Base-by-base conservation (phyloP, 2,888 invertebrate species). In the Drosophila hawaiiensis region DNA sequence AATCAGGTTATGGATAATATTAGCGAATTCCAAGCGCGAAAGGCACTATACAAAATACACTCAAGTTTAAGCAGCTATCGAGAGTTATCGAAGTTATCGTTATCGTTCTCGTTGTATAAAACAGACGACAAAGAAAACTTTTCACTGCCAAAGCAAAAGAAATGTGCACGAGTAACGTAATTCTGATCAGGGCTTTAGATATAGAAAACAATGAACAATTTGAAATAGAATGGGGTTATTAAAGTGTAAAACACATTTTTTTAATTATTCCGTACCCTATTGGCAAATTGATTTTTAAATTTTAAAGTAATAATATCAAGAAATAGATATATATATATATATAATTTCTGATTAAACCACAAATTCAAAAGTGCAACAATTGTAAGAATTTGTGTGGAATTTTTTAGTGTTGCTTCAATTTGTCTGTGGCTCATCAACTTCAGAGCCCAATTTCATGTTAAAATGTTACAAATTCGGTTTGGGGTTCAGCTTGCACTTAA, bases 401-500 rank as follows among this genome's bases (percentile, higher is more conserved):
- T 37, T 37, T 52, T 29, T 31, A 10, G 9, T 16, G 10, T 25
- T 28, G 28, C 25, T 56, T 4, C 1, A 37, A 14, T 6, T 63
- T 43, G 16, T 19, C 16, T 56, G 28, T 33, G 41, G 41, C 19
- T 16, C 47, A 39, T 55, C 14, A n/a, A 28, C 54, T 16, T 28
- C 25, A 35, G 2, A 16, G 25, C 7, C 14, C 3, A 35, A 22
- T 54, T 39, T 19, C 7, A 9, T 35, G 9, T 56, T 29, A 9
- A n/a, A 50, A n/a, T 37, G 14, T 56, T 39, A 9, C n/a, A 50
- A 28, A 25, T 29, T 56, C 9, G 12, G 29, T 25, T 41, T 25
- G 35, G 16, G 41, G 58, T 60, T 64, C 61, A 61, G 65, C 19
- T 70, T 43, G 62, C 52, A 76, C 59, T 78, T 78, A 78, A 78